phyloP scores from a whole-genome alignment of 2,797 vertebrate species.

The Perodicticus potto region DNA sequence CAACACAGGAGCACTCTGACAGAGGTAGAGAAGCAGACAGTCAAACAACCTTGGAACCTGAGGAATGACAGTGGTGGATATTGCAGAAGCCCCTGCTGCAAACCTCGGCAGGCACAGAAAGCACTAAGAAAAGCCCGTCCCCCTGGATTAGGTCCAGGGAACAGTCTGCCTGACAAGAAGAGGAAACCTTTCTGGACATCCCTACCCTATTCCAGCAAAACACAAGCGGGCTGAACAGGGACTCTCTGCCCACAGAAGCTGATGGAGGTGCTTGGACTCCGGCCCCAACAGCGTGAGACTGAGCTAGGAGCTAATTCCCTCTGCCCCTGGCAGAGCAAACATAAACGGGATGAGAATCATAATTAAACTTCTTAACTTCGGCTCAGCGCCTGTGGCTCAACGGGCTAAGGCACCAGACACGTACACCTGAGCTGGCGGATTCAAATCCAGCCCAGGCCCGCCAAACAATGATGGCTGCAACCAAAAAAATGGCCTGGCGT shows the following conservation, averaged over 20 bases:
- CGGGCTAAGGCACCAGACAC: too few relatives aligned
- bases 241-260: background rate
- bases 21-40: background rate
- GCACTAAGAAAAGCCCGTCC: background rate
- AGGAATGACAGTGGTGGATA: background rate
- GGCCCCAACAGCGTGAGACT: background rate
- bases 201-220: background rate
- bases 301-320: background rate
- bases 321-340: background rate
- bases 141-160: background rate
- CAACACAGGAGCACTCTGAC: background rate
- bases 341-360: background rate
- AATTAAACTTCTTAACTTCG: background rate
- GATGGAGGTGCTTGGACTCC: background rate
- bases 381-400: too few relatives aligned
- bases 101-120: background rate
- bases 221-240: background rate
- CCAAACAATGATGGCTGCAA: too few relatives aligned
- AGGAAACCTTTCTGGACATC: background rate
- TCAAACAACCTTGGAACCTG: too few relatives aligned
- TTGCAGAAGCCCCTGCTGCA: background rate
- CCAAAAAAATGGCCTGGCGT: too few relatives aligned
- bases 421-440: too few relatives aligned
- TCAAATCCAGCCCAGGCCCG: too few relatives aligned
- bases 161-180: background rate